Base-by-base conservation (phyloP, 2,797 vertebrate species). In the Heliangelus exortis region DNA sequence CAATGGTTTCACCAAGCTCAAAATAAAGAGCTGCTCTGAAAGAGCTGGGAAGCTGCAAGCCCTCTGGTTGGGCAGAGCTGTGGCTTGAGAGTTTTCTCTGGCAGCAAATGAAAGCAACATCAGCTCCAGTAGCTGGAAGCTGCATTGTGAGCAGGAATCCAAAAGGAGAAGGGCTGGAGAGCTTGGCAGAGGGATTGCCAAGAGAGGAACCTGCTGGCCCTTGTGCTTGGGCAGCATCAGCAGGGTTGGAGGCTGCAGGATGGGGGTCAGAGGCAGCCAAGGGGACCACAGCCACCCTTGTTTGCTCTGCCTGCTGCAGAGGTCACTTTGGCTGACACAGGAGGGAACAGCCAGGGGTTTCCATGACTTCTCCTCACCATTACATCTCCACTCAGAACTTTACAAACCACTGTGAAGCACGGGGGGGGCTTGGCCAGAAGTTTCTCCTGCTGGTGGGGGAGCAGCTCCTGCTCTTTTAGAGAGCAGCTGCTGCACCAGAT, bases 41-140 rank as follows among this genome's bases (percentile, higher is more conserved):
- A 74, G 87, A 88, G 71, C 59, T 66, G 78, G 89, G 92, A 84
- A 77, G 88, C 85, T 86, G 86, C 50, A 21, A 89, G 50, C 61
- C 68, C 1, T 0, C 2, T 25, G 85, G 45, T 2, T 57, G 94
- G 92, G 91, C 93, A 65, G 96, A 48, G 83, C 86, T 86, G 88
- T 0, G 9, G 86, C 86, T 67, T 92, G 73, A 11, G 73, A 84
- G 90, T 94, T 96, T 95, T 66, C 88, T 90, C 95, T 96, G 95
- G 95, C 95, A 95, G 88, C 80, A 69, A 92, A 96, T 94, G 81
- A 93, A 96, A 95, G 93, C 8, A n/a, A 36, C 12, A 17, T 16
- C 90, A 79, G 86, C 86, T 81, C 53, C 90, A 58, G 95, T 84
- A 93, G 93, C 92, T 96, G 96, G 92, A 88, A 90, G 58, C 86